phyloP scores from a whole-genome alignment of 2,888 invertebrate species.

The Polydrusus pterygomalis region DNA sequence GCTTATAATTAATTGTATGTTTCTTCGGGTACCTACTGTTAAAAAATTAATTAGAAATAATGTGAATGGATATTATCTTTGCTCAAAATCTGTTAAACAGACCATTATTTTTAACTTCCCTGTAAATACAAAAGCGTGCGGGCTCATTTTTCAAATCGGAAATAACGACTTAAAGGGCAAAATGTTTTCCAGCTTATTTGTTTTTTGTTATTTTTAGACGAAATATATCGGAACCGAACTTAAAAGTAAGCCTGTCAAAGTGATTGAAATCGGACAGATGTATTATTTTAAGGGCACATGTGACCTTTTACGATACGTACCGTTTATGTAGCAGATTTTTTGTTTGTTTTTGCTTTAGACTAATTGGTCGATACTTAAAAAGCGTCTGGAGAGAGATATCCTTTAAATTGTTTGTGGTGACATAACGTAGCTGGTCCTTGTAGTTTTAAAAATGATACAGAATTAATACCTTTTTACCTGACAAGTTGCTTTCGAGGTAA shows the following conservation, averaged over 20 bases:
- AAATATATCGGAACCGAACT: conserved; percentile 62
- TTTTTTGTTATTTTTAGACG: conserved; percentile 69
- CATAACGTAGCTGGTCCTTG: conserved; percentile 17
- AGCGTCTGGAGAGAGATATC: conserved; percentile 39
- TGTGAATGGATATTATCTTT: not conserved
- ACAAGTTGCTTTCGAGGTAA: no score
- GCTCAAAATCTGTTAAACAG: not conserved
- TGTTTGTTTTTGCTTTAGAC: conserved; percentile 50
- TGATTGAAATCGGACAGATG: conserved; percentile 72
- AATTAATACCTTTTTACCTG: not conserved
- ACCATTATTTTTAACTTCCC: conserved; percentile 17
- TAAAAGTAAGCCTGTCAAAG: conserved; percentile 65
- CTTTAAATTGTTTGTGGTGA: conserved; percentile 43
- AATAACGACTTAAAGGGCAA: conserved; percentile 55
- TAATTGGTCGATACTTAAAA: conserved; percentile 50
- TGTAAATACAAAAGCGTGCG: conserved; percentile 63
- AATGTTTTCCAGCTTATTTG: conserved; percentile 55
- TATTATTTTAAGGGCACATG: conserved; percentile 71
- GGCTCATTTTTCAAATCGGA: conserved; percentile 67
- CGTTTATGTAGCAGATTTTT: conserved; percentile 53
- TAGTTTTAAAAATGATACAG: conserved; percentile 4
- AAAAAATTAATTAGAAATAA: conserved; percentile 6
- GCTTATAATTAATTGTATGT: no score
- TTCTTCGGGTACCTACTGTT: not conserved
- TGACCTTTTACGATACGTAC: conserved; percentile 61